Evolutionary conservation across 2,888 invertebrate species (phyloP).

Genomic region (Serripes groenlandicus): DNA sequence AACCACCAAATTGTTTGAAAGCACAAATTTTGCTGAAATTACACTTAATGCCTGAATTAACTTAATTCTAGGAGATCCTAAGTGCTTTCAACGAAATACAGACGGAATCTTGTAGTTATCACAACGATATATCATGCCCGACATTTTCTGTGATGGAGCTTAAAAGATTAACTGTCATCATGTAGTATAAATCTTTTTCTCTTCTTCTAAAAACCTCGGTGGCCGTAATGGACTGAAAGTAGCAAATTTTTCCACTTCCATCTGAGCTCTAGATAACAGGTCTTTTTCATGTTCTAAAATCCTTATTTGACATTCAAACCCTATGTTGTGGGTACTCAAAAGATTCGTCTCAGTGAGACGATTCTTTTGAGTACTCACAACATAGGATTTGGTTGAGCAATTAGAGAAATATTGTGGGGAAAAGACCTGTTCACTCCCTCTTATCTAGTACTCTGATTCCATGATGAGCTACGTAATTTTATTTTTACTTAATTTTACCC

Average conservation of each 20-base stretch:
- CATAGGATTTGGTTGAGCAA: too few species aligned
- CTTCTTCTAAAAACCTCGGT: slow-evolving; percentile 4
- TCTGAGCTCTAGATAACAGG: not conserved
- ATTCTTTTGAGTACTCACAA: too few species aligned
- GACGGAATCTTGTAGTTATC: slow-evolving; percentile 53
- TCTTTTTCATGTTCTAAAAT: not conserved
- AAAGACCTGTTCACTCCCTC: too few species aligned
- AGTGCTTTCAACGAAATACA: slow-evolving; percentile 44
- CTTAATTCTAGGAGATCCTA: slow-evolving; percentile 46
- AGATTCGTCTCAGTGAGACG: too few species aligned
- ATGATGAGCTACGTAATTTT: too few species aligned
- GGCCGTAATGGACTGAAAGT: slow-evolving; percentile 15
- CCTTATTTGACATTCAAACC: too few species aligned
- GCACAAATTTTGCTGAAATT: slow-evolving; percentile 66
- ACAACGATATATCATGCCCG: slow-evolving; percentile 47
- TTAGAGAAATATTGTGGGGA: too few species aligned
- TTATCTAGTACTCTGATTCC: too few species aligned
- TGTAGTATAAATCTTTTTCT: slow-evolving; percentile 53
- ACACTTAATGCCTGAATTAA: slow-evolving; percentile 70
- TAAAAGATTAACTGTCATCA: slow-evolving; percentile 71
- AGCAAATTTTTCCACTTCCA: slow-evolving; percentile 9
- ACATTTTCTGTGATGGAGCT: slow-evolving; percentile 58
- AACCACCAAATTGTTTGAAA: slow-evolving; percentile 70
- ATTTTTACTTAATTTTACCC: too few species aligned
- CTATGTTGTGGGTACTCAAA: too few species aligned